Evolutionary conservation across 1,140 invertebrate species (phyloP), one percentile per base, ranked within the genome.

Genomic region (Tetragonula clypearis): DNA sequence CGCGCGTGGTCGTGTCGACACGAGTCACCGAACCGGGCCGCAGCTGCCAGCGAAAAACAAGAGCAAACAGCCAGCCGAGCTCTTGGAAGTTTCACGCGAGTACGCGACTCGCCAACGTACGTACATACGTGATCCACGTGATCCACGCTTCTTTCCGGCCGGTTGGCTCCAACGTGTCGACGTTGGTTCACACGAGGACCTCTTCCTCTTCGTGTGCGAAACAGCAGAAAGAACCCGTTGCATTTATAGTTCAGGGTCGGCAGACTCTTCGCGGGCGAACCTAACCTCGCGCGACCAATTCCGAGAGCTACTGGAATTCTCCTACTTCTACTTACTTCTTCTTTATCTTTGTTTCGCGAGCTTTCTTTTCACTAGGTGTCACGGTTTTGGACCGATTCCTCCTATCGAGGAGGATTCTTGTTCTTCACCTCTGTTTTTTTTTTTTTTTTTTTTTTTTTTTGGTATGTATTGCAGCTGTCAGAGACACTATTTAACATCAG

Each of bases 221-320:
- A 69, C 75, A 74, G 55, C 69, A 85, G 83, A 90, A 91, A 90
- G 89, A 85, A 85, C 69, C 86, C 71, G 74, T 83, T 79, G 88
- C 89, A 85, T 91, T 92, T 92, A 89, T 92, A 92, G 92, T 93
- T 93, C 92, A 93, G 91, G 91, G 92, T 93, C 92, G 90, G 85
- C 86, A 84, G 78, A 91, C 87, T 87, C 84, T 75, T 56, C 53
- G 26, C 41, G 23, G 53, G 14, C 49, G n/a, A 83, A 85, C 30
- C 68, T 11, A 69, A 66, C 81, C 83, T 72, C 72, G 79, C 9
- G 60, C 58, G 53, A 79, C 87, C 77, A 84, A 89, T 85, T 90
- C 74, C 80, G 41, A 41, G 3, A 41, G 41, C 41, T 41, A 41
- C 41, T 6, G 6, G 41, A 41, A 6, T 5, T 41, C 41, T 41